Evolutionary conservation across 2,113 vertebrate species (phyloP), one percentile per base, ranked within the genome.

Genomic region (Bothrops jararaca): DNA sequence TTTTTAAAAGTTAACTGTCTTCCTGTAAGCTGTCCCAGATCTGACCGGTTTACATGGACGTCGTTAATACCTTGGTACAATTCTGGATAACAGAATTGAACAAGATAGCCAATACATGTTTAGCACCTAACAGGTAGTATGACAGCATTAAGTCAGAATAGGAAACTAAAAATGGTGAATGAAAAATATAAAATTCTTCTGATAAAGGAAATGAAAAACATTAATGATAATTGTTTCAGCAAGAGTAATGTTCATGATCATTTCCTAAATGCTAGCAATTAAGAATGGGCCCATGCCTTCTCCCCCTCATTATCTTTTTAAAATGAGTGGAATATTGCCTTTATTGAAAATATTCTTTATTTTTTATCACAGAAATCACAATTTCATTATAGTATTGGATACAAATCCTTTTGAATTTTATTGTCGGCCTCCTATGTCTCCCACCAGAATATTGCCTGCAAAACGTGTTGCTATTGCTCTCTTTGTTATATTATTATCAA

Each of bases 401-500:
- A 80, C 7, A 54, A 29, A 54, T 42, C 5, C 8, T 56, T 74
- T 39, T 88, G 50, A 80, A 54, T 45, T 26, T 69, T 64, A 88
- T 5, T 52, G n/a, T 26, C 10, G 18, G 18, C 52, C 3, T 52
- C 45, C 7, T 88, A 8, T 69, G n/a, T 52, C 48, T 52, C 29
- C 57, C 23, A 24, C 42, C 18, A n/a, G 39, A 53, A 34, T 22
- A 88, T 23, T 15, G n/a, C 80, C 48, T n/a, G 50, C 56, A 87
- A 64, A 50, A 91, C 26, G 64, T 23, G 23, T 18, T 74, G 15
- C 22, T 88, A 1, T 88, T 26, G 60, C 6, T 86, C 53, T 12
- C 6, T 34, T 3, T 42, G 13, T 48, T 34, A 23, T 7, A 23
- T 0, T 0, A 86, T 0, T 1, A 85, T 39, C 52, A 57, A 1